Percentiles rank a stretch among this genome's conserved stretches.
phyloP scores from a whole-genome alignment of 2,113 vertebrate species.

The Dolichotis patagonum region DNA sequence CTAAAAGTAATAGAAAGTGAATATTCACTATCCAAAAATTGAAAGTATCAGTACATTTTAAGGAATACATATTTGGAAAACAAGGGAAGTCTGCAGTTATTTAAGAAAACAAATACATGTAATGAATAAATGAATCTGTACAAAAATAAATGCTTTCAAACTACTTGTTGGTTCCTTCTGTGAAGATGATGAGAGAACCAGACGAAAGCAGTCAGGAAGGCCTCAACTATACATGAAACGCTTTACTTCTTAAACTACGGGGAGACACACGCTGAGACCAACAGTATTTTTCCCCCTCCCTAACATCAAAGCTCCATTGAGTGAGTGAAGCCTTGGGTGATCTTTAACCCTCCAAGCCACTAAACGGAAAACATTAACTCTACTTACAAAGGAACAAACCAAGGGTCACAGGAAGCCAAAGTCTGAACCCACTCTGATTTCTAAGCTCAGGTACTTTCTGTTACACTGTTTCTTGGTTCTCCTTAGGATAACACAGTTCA shows the following conservation, averaged over 20 bases:
- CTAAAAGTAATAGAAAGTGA: slow-evolving; percentile 27
- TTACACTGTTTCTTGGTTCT: background rate
- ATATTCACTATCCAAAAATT: background rate
- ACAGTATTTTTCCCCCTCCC: too few species aligned
- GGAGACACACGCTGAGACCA: background rate
- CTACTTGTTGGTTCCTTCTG: background rate
- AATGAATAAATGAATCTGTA: background rate
- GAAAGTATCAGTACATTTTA: background rate
- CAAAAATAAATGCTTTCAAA: background rate
- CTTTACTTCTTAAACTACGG: background rate
- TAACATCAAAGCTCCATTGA: background rate
- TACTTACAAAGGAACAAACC: background rate
- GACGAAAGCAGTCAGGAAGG: background rate
- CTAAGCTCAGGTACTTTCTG: background rate
- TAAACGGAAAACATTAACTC: background rate
- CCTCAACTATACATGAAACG: too few species aligned
- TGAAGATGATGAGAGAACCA: background rate
- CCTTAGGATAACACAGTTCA: background rate
- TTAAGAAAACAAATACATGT: background rate
- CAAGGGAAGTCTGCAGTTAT: background rate
- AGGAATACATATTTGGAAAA: slow-evolving; percentile 19
- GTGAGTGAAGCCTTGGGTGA: background rate
- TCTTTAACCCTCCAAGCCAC: background rate
- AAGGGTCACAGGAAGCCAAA: background rate
- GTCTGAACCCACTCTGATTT: background rate